Conservation (phyloP, 2,113 vertebrate species). For the Vulpes lagopus region DNA sequence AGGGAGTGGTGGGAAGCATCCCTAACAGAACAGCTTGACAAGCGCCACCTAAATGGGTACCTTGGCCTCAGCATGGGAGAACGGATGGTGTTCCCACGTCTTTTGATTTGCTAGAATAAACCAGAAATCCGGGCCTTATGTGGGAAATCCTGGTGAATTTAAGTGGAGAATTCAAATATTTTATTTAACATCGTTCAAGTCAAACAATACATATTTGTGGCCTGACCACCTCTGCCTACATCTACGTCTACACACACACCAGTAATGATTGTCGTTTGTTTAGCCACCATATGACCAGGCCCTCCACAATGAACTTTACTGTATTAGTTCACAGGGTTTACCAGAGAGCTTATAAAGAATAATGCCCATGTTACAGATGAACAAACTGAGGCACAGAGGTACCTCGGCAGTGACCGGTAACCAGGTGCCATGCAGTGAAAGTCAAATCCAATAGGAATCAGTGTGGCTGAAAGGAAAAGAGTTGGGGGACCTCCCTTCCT, state of each 20-base stretch:
- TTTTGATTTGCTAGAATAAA: background rate
- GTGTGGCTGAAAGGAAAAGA: background rate
- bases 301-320: constrained; percentile 49
- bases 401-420: background rate
- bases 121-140: background rate
- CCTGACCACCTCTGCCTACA: background rate
- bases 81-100: background rate
- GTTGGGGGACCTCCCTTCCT: accelerated
- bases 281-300: background rate
- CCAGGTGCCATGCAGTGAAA: accelerated
- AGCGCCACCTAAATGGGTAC: background rate
- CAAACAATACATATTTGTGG: background rate
- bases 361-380: background rate
- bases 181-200: background rate
- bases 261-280: background rate
- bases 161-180: background rate
- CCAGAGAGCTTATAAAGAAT: background rate
- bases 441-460: background rate
- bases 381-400: background rate
- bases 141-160: background rate
- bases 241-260: background rate
- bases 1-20: background rate
- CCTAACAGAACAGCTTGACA: background rate
- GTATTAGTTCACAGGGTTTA: background rate
- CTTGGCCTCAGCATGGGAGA: background rate